Evolutionary conservation across 2,797 vertebrate genomes (phyloP).

Genomic region (Chelmon rostratus): DNA sequence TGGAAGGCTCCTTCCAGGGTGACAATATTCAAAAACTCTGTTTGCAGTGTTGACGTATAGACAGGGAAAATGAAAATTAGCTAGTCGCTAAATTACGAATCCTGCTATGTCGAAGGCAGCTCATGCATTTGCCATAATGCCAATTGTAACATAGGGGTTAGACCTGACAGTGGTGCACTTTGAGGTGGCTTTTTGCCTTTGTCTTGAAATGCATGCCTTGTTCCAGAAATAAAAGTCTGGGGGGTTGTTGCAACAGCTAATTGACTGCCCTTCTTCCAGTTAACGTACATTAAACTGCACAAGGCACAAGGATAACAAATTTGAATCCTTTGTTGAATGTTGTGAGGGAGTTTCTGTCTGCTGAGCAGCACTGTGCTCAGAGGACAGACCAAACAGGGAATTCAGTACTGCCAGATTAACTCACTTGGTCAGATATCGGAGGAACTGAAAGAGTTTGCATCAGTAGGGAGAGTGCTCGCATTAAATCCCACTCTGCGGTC

Average conservation of each 20-base stretch:
- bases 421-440: neutral
- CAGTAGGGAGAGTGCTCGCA: neutral
- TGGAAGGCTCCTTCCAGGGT: too few species aligned
- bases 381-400: neutral
- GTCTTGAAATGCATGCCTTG: neutral
- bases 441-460: neutral
- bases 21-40: too few species aligned
- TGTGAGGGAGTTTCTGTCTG: neutral
- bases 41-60: too few species aligned
- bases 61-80: too few species aligned
- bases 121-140: too few species aligned
- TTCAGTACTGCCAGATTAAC: neutral
- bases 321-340: neutral
- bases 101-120: too few species aligned
- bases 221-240: neutral
- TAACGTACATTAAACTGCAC: neutral
- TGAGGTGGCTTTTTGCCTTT: neutral
- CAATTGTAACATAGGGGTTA: too few species aligned
- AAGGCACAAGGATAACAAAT: neutral
- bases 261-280: neutral
- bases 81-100: too few species aligned
- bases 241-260: neutral
- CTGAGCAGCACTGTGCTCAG: neutral
- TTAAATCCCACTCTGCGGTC: slow-evolving; percentile 7
- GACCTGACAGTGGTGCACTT: neutral